Conservation (phyloP, 2,797 vertebrate species). For the Enteromius argenteus region DNA sequence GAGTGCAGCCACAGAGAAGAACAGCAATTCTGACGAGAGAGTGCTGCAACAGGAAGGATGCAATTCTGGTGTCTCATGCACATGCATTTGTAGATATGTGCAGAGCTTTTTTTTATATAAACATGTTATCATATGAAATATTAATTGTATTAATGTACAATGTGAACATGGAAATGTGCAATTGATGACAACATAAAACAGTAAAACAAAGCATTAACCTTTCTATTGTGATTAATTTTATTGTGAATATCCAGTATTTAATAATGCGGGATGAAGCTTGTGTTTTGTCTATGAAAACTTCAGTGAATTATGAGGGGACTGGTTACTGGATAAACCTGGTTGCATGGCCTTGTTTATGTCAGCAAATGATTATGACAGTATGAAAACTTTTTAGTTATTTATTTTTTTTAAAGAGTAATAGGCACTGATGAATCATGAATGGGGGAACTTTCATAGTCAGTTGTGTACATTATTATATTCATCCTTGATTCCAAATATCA, state of each 20-base stretch:
- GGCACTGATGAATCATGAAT: neutral
- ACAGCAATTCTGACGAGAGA: slow-evolving; percentile 25
- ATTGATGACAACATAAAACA: neutral
- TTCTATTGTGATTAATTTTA: neutral
- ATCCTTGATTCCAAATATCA: neutral
- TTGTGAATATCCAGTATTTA: neutral
- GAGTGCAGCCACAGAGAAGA: slow-evolving; percentile 4
- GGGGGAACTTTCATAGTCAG: neutral
- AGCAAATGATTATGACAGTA: neutral
- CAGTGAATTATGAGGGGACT: neutral
- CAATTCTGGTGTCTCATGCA: slow-evolving; percentile 16
- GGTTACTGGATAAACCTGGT: neutral
- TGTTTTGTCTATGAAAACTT: neutral
- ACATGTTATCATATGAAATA: neutral
- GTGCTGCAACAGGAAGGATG: neutral
- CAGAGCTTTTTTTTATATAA: neutral
- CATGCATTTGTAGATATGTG: slow-evolving; percentile 1
- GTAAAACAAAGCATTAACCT: neutral
- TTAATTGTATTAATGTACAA: neutral
- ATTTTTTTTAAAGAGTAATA: neutral
- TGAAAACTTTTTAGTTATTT: neutral
- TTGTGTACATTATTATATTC: neutral
- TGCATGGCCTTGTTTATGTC: neutral
- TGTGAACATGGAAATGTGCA: neutral
- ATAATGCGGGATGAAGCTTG: neutral